Base-by-base conservation (phyloP, 1,140 invertebrate species). In the Melanaphis sacchari region DNA sequence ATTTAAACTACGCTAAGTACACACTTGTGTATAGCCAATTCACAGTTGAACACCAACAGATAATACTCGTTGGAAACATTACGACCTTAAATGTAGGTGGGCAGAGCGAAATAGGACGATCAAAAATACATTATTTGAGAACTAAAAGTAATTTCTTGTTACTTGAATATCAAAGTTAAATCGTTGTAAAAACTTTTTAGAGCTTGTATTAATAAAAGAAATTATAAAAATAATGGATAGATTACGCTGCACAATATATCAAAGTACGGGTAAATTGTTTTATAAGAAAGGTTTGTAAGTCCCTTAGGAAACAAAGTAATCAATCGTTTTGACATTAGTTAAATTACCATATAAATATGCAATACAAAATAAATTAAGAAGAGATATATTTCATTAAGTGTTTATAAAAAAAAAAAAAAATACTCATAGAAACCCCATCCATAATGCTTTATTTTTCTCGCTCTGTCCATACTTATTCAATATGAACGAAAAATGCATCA, bases 1-100 rank as follows among this genome's bases (percentile, higher is more conserved):
- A 43, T 85, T 26, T 43, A n/a, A 43, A 85, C 24, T 31, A 18
- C 26, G 15, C 40, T 26, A 31, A 85, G 9, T 38, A 21, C 21
- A 81, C n/a, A n/a, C 26, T 24, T 40, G 84, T 85, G 40, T 85
- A 85, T 31, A 43, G 40, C 87, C n/a, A 24, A 52, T 88, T 88
- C 43, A 36, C 87, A 88, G 43, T 52, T 88, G 52, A 88, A 88
- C 43, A n/a, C 46, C 87, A 49, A 88, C 46, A 88, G 31, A 49
- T 88, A 49, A 49, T 88, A 52, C 21, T 52, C 43, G 43, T n/a
- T 36, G 7, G 43, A 88, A 88, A 43, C 24, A 31, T 46, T 87
- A n/a, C 15, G 85, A 87, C 43, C 21, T 46, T 87, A 87, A 87
- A 52, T 38, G n/a, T 52, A 89, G 87, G 22, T 49, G 46, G 87